A percentile compares a stretch with the other conserved stretches of the same genome.
Conservation (phyloP, 2,113 vertebrate genomes). For the Pseudopodoces humilis region DNA sequence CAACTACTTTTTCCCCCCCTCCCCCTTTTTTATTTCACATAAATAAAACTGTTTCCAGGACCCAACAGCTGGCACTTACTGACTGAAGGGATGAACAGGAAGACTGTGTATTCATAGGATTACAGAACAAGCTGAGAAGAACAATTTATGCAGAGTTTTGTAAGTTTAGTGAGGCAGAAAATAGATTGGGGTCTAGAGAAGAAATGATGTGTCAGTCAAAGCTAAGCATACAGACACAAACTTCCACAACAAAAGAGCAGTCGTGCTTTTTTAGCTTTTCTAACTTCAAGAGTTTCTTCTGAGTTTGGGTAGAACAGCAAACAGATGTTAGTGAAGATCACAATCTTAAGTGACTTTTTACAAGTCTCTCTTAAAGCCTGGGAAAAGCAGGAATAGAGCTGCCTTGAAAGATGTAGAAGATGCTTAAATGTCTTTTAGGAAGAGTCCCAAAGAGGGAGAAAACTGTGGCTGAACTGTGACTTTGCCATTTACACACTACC, state of each 20-base stretch:
- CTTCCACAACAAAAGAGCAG: slow-evolving; percentile 42
- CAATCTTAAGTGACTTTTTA: not conserved
- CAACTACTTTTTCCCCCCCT: fast-evolving
- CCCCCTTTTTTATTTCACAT: not conserved
- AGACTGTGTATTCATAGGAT: slow-evolving; percentile 71
- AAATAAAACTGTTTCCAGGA: slow-evolving; percentile 68
- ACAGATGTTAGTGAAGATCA: not conserved
- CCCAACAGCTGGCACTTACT: slow-evolving; percentile 70
- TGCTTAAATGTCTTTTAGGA: not conserved
- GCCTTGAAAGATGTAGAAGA: not conserved
- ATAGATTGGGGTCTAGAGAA: slow-evolving; percentile 81
- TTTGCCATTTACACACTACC: not conserved
- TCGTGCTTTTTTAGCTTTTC: slow-evolving; percentile 34
- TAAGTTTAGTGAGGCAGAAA: slow-evolving; percentile 87
- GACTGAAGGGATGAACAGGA: slow-evolving; percentile 71
- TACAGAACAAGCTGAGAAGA: slow-evolving; percentile 71
- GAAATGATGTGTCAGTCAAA: slow-evolving; percentile 85
- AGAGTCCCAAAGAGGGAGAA: not conserved
- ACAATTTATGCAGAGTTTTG: slow-evolving; percentile 86
- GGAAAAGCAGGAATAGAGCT: not conserved
- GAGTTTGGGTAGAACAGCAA: not conserved
- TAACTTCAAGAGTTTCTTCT: not conserved
- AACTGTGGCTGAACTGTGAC: not conserved
- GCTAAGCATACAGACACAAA: slow-evolving; percentile 52
- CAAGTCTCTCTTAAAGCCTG: not conserved